phyloP scores from a whole-genome alignment of 2,797 vertebrate genomes.

The Syngnathus acus region DNA sequence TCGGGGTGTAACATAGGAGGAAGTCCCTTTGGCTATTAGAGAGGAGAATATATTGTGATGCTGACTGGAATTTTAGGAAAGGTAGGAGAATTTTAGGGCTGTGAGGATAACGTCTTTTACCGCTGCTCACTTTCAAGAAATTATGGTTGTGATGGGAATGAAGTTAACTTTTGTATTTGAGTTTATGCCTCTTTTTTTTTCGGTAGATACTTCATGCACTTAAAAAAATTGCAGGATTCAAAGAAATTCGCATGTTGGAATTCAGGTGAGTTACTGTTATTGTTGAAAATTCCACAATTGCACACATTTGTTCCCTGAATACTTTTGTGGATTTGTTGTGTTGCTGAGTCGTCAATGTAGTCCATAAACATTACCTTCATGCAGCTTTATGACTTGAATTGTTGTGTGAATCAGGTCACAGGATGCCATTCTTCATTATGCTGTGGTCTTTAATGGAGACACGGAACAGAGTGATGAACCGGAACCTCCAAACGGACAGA shows the following conservation, averaged over 20 bases:
- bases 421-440: conserved; percentile 73
- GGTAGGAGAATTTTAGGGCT: too few relatives aligned
- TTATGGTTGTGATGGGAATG: background rate
- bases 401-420: conserved; percentile 66
- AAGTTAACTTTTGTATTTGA: background rate
- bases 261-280: conserved; percentile 77
- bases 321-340: conserved; percentile 8
- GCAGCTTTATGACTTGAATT: conserved; percentile 19
- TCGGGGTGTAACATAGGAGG: background rate
- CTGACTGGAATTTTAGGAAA: too few relatives aligned
- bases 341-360: background rate
- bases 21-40: background rate
- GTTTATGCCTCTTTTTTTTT: conserved; percentile 10
- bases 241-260: conserved; percentile 82
- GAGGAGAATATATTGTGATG: too few relatives aligned
- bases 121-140: too few relatives aligned
- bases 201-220: conserved; percentile 83
- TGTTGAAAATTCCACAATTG: conserved; percentile 4
- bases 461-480: conserved; percentile 71
- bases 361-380: conserved; percentile 9
- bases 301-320: background rate
- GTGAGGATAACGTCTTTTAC: too few relatives aligned
- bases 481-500: conserved; percentile 11
- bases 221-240: conserved; percentile 88
- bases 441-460: conserved; percentile 79